These are phyloP conservation scores for Peromyscus aztecus DNA, from an alignment of 2,797 vertebrate genomes.

Conservation along the genomic window DNA sequence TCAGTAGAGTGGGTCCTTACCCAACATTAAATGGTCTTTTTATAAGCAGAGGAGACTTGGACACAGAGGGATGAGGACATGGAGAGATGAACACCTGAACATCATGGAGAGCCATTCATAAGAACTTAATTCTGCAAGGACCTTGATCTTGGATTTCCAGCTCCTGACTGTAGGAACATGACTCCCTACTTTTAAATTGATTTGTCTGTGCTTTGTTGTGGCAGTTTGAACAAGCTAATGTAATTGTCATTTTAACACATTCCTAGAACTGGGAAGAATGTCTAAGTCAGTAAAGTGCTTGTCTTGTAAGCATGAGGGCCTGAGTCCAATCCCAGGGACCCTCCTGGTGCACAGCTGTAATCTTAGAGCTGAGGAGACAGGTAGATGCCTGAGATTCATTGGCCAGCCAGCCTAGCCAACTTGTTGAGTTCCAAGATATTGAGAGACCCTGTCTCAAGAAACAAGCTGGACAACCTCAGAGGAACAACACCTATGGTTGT, in stretches of 20 bases:
- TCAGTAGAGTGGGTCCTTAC: neutral
- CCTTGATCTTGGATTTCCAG: neutral
- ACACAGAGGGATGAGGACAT: neutral
- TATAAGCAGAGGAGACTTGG: neutral
- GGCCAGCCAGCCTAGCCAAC: neutral
- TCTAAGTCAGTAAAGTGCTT: neutral
- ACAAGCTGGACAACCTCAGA: neutral
- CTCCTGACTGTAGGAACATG: neutral
- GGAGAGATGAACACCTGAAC: neutral
- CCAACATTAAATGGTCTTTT: neutral
- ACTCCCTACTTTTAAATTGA: neutral
- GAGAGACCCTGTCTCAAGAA: neutral
- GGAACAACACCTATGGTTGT: neutral
- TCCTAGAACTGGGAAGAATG: neutral
- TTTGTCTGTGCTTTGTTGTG: neutral
- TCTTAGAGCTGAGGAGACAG: neutral
- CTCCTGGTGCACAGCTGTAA: neutral
- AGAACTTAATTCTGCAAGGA: neutral
- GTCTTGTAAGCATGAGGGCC: neutral
- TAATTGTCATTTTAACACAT: neutral
- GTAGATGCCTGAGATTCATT: neutral
- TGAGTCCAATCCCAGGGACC: neutral
- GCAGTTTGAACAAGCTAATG: neutral
- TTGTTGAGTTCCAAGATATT: neutral
- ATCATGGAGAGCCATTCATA: neutral